Base-by-base conservation (phyloP, 2,888 invertebrate genomes). In the Holacanthella duospinosa region DNA sequence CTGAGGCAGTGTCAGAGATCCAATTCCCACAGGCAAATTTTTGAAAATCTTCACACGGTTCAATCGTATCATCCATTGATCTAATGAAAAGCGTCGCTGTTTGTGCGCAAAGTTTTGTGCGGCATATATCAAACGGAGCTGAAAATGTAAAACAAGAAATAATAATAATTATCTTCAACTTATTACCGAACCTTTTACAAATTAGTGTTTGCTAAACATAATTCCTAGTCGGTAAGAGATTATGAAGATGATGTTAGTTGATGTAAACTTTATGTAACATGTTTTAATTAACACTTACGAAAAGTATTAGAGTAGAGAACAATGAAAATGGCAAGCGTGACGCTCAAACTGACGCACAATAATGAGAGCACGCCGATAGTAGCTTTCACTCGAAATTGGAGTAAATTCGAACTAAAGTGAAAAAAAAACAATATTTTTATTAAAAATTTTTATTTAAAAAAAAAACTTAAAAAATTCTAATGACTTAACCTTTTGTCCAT, bases 11-110 rank as follows among this genome's bases (percentile, higher is more conserved):
- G 54, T 72, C 72, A 3, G 65, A 65, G 19, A 72, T 65, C 71
- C 71, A 72, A 56, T 70, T 71, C 12, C 72, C 72, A 59, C 72
- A 67, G 9, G 68, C 63, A 44, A 68, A 68, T 25, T 62, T 62
- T n/a, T 64, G 63, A 57, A 68, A 68, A 53, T 68, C 64, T 1
- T 63, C 56, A 58, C 59, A 60, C 29, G 60, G 57, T 21, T 59
- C 54, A n/a, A 59, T 43, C 0, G 63, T 61, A 2, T 70, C 72
- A 44, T 72, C 71, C 71, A 72, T 72, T 26, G 70, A 68, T 29
- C 65, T 58, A 1, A 69, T 16, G 54, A 72, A 69, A 4, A 72
- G 57, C 0, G 70, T 72, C 6, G 72, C 71, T 19, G 72, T 70
- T 44, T 68, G 44, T 1, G 68, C 68, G 55, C 72, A 72, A 24